Base-by-base conservation (phyloP, 2,797 vertebrate genomes). In the Streptopelia turtur region DNA sequence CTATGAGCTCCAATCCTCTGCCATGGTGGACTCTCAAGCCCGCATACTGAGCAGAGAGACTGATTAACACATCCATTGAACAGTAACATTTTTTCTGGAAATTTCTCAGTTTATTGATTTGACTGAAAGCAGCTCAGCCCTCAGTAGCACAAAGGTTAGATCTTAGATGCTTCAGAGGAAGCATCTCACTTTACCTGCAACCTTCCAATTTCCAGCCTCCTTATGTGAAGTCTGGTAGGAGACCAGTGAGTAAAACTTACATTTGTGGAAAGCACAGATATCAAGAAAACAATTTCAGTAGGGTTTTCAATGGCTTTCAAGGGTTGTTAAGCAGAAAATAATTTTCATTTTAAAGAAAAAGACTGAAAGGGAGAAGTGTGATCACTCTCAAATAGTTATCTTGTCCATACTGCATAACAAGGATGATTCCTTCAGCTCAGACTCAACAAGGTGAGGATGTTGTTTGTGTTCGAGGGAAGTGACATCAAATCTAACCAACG, bases 21-120 rank as follows among this genome's bases (percentile, higher is more conserved):
- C 45, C 18, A 20, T 83, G 1, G 0, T 23, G 37, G 64, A 31
- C 4, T 21, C 24, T 56, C 9, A 45, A 11, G 21, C 3, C 2
- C 14, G 25, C 11, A 33, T 10, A 43, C 4, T 50, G 23, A 31
- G 7, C 4, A 1, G 5, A 61, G 16, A 45, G 15, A 39, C 17
- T 35, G 8, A 71, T 43, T 74, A 72, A 77, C 1, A 2, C 12
- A 39, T 25, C 14, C 4, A 17, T 22, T 83, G 33, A 78, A 31
- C 10, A 49, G 17, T 31, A 43, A 50, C 7, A 31, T 16, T 33
- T 92, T 77, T 92, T 64, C n/a, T 56, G 25, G 3, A 2, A 33
- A 33, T 60, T 89, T 78, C 6, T 87, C 15, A 24, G 8, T 75
- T 81, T 50, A 22, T 23, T 81, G 9, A 57, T 69, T 68, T 53